phyloP scores from a whole-genome alignment of 2,888 invertebrate species.

The Drosophila silvestris region DNA sequence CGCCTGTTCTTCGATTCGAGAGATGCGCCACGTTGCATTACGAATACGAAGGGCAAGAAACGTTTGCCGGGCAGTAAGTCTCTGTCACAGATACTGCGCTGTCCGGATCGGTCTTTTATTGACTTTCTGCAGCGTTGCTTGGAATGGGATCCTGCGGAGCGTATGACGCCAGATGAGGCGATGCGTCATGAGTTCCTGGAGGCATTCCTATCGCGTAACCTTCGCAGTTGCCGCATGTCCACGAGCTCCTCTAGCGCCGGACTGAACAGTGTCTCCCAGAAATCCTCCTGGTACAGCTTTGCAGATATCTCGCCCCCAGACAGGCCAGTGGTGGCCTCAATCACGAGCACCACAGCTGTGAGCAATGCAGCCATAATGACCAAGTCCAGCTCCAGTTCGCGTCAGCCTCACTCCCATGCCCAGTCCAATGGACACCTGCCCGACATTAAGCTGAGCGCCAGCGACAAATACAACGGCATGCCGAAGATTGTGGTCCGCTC shows the following conservation, averaged over 20 bases:
- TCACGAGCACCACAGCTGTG: constrained; percentile 79
- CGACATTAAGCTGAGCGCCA: constrained; percentile 84
- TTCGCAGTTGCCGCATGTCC: constrained; percentile 83
- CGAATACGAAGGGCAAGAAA: constrained; percentile 97
- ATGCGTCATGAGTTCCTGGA: constrained; percentile 94
- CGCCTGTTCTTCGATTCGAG: constrained; percentile 95
- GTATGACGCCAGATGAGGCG: constrained; percentile 96
- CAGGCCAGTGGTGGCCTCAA: constrained; percentile 78
- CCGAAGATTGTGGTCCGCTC: constrained; percentile 84
- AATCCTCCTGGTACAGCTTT: constrained; percentile 83
- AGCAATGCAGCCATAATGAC: constrained; percentile 83
- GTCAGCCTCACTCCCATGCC: constrained; percentile 69
- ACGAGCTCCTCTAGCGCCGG: constrained; percentile 83
- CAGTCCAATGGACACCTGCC: constrained; percentile 84
- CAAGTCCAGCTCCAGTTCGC: constrained; percentile 65
- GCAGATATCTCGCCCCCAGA: constrained; percentile 79
- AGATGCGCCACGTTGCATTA: constrained; percentile 95
- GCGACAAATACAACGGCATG: constrained; percentile 84
- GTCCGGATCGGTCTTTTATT: constrained; percentile 94
- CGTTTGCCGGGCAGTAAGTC: constrained; percentile 94
- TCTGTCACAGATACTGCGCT: constrained; percentile 92
- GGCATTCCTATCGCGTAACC: constrained; percentile 86
- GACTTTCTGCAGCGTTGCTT: constrained; percentile 96
- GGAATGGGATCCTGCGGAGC: constrained; percentile 96
- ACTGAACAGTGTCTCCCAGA: constrained; percentile 83